phyloP scores from a whole-genome alignment of 2,113 vertebrate genomes.

The Neopipo cinnamomea region DNA sequence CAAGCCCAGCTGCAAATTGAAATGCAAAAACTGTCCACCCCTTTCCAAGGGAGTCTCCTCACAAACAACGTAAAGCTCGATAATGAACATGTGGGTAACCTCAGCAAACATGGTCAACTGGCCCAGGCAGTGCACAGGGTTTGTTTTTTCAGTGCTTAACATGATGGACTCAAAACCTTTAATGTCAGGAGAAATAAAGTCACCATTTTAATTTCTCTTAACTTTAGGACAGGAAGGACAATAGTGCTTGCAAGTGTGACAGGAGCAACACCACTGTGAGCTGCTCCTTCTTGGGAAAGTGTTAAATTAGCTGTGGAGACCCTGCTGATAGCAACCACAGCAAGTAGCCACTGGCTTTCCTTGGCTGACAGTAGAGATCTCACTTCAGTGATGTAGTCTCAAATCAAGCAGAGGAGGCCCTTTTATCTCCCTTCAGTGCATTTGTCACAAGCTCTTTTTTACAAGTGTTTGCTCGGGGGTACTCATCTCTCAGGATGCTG shows the following conservation, averaged over 20 bases:
- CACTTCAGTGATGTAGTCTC: neutral
- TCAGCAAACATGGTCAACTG: neutral
- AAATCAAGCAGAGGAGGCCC: neutral
- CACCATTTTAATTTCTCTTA: neutral
- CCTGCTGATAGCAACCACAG: neutral
- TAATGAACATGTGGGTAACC: neutral
- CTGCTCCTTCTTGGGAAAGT: neutral
- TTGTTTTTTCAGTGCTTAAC: neutral
- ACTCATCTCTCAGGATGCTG: neutral
- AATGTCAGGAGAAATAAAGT: neutral
- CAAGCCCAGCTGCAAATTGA: neutral
- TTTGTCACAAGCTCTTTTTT: neutral
- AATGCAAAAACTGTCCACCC: neutral
- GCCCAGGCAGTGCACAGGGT: neutral
- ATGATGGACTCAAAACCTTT: neutral
- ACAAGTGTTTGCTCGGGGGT: neutral
- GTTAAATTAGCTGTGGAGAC: neutral
- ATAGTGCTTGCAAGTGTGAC: fast-evolving
- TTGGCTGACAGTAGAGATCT: neutral
- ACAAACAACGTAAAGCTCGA: neutral
- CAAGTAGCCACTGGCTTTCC: neutral
- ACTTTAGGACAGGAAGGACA: neutral
- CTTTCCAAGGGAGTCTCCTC: neutral
- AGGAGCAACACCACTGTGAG: neutral
- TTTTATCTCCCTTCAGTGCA: neutral